A percentile compares a stretch with the other conserved stretches of the same genome.
Evolutionary conservation across 2,113 vertebrate species (phyloP).

Genomic region (Galbula dea): DNA sequence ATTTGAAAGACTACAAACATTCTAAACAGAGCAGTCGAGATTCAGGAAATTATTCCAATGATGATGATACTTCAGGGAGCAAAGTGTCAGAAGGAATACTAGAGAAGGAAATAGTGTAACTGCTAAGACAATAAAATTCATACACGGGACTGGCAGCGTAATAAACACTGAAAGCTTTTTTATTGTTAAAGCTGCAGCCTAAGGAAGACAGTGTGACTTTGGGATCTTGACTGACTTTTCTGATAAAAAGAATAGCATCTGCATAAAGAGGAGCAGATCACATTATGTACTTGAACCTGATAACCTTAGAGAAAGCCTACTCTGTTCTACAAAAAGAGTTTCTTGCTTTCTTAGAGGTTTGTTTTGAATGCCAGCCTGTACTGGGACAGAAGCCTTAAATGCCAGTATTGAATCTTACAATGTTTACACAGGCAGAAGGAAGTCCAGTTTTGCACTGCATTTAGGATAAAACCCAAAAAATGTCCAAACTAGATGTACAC

Average conservation of each 20-base stretch:
- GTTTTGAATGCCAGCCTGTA: background rate
- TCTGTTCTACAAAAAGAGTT: background rate
- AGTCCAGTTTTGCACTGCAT: background rate
- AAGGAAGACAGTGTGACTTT: background rate
- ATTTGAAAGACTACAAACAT: background rate
- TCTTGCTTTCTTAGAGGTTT: background rate
- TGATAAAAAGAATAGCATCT: background rate
- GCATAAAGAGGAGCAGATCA: background rate
- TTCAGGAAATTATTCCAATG: slow-evolving; percentile 74
- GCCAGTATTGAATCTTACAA: background rate
- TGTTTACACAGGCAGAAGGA: background rate
- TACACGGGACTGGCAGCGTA: background rate
- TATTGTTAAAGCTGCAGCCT: no score
- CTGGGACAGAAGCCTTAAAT: background rate
- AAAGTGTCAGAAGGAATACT: background rate
- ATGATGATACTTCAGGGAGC: slow-evolving; percentile 9
- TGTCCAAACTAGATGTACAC: background rate
- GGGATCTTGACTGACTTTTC: background rate
- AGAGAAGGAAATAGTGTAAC: background rate
- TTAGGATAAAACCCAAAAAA: background rate
- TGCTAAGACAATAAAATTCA: background rate
- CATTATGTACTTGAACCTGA: background rate
- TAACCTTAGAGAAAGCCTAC: background rate
- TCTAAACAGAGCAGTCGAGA: slow-evolving; percentile 57
- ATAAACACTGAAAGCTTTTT: background rate